Evolutionary conservation across 1,140 invertebrate genomes (phyloP).

Genomic region (Drosophila ohnishii): DNA sequence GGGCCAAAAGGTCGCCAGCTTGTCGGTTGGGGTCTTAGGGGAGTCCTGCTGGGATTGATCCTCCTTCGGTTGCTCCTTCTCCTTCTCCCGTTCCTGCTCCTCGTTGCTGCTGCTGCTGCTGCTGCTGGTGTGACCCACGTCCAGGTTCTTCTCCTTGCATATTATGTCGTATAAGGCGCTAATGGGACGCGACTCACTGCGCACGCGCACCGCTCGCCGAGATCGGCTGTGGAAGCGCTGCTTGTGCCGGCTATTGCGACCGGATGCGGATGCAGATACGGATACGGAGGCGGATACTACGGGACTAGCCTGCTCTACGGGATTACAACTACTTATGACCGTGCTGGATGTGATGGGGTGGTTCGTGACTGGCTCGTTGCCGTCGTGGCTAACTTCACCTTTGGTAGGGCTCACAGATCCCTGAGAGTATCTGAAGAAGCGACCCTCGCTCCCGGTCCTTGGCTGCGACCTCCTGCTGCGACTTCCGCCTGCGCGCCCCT

Average conservation of each 20-base stretch:
- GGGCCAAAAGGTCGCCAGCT: conserved; percentile 76
- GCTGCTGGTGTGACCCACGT: conserved; percentile 59
- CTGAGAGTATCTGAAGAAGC: conserved; percentile 70
- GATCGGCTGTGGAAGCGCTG: conserved; percentile 74
- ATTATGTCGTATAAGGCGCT: conserved; percentile 83
- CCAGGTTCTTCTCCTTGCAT: conserved; percentile 82
- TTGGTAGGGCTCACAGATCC: conserved; percentile 73
- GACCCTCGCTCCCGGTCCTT: conserved; percentile 64
- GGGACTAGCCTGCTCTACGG: conserved; percentile 57
- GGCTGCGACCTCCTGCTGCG: conserved; percentile 7
- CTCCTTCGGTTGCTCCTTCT: conserved; percentile 16
- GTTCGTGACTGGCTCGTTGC: conserved; percentile 9
- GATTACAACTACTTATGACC: conserved; percentile 48
- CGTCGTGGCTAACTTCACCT: conserved; percentile 58
- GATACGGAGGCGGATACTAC: conserved; percentile 12
- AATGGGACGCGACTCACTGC: conserved; percentile 80
- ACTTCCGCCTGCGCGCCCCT: conserved; percentile 42
- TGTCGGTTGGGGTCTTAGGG: conserved; percentile 51
- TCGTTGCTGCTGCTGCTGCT: conserved; percentile 45
- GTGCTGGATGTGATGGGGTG: conserved; percentile 39
- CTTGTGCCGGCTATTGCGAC: conserved; percentile 66
- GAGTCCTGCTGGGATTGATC: conserved; percentile 9
- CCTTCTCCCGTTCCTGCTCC: conserved; percentile 5
- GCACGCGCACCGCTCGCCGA: conserved; percentile 73
- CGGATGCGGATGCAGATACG: conserved; percentile 17